Evolutionary conservation across 2,797 vertebrate species (phyloP), one percentile per base, ranked within the genome.

Genomic region (Bovichtus variegatus): DNA sequence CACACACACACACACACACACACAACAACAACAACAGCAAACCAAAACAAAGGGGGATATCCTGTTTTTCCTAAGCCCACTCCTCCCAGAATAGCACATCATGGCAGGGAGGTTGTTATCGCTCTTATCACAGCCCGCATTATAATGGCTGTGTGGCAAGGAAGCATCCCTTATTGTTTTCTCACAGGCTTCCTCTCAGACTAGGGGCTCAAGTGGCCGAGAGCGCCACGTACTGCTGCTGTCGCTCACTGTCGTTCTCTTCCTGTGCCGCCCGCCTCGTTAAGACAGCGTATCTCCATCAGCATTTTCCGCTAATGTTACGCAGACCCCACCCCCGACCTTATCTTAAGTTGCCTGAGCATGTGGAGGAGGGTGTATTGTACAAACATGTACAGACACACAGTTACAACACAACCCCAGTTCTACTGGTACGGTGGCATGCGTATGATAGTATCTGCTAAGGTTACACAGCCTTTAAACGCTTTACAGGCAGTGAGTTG

Each of bases 21-120:
- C n/a, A n/a, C n/a, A n/a, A 62, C 74, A 84, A 63, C 79, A 80
- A 55, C 74, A 61, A 84, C 72, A 68, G 83, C 67, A 64, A 74
- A 78, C 67, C 71, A 82, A 89, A 88, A 93, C 91, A 92, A 87
- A 89, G 79, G 76, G 85, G 91, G 82, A 88, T 90, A 92, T 94
- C 92, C 93, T 92, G 91, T 94, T 94, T 92, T 94, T 90, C 86
- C 86, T 75, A 49, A 85, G 80, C 87, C 90, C 90, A 78, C 86
- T 90, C 21, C 49, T 90, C 90, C 85, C 67, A 90, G 84, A 94
- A 92, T 94, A 93, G 92, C 84, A 3, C 41, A 59, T 80, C 83
- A 84, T 87, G 84, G 82, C 82, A 86, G 78, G 38, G 81, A 85
- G 85, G 84, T 57, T 74, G 84, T 90, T 92, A 89, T 88, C 76